A percentile compares a stretch with the other conserved stretches of the same genome.
These are phyloP conservation scores for Dioctria rufipes DNA, from an alignment of 2,888 invertebrate species.

Conservation along the genomic window DNA sequence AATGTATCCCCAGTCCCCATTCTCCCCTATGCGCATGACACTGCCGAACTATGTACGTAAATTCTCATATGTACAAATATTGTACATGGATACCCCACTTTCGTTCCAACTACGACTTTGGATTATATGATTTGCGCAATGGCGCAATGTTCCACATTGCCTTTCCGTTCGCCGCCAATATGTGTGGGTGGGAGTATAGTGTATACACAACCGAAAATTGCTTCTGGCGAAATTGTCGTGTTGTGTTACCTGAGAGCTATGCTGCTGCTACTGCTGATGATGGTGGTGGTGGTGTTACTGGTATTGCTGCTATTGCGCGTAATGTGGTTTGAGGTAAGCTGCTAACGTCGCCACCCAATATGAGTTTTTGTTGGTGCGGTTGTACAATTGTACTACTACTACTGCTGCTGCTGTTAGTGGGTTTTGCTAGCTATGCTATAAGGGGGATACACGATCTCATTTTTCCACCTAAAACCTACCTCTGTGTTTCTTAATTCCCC, in stretches of 20 bases:
- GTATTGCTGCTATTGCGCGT: conserved; percentile 9
- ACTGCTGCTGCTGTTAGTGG: too few species aligned
- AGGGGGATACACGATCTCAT: not conserved
- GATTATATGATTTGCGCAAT: conserved; percentile 37
- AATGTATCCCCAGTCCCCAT: not conserved
- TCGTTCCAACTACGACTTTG: conserved; percentile 24
- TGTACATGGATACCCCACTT: not conserved
- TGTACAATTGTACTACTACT: too few species aligned
- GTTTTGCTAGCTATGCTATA: not conserved
- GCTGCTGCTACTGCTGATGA: not conserved
- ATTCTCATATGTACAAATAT: not conserved
- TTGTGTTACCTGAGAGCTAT: conserved; percentile 23
- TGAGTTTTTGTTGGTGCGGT: conserved; percentile 20
- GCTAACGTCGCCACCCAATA: conserved; percentile 28
- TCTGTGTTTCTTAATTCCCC: not conserved
- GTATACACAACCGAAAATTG: conserved; percentile 36
- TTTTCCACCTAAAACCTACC: not conserved
- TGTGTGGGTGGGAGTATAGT: conserved; percentile 21
- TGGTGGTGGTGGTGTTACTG: too few species aligned
- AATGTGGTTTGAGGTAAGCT: conserved; percentile 12
- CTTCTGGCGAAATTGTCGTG: conserved; percentile 24
- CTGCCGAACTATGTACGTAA: not conserved
- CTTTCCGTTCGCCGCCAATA: not conserved
- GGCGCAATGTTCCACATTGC: conserved; percentile 44
- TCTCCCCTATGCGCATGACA: not conserved